phyloP scores from a whole-genome alignment of 1,140 invertebrate species.

The Brachionus paranguensis region DNA sequence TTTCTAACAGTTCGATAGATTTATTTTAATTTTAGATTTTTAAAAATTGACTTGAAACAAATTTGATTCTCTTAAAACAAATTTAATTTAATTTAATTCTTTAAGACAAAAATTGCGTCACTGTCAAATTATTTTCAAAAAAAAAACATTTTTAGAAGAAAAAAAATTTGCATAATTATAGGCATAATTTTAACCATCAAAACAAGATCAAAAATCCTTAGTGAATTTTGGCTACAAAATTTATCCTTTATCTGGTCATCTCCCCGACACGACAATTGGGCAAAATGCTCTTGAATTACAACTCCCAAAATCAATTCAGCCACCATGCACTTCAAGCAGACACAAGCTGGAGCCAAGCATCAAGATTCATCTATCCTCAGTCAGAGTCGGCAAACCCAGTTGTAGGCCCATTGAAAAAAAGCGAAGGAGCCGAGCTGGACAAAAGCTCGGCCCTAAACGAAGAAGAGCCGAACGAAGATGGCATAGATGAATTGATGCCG shows the following conservation, averaged over 20 bases:
- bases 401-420: not conserved
- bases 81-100: too few species aligned
- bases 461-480: not conserved
- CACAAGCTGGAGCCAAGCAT: not conserved
- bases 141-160: not conserved
- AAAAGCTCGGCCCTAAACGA: not conserved
- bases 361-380: not conserved
- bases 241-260: not conserved
- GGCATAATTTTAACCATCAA: slow-evolving; percentile 26
- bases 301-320: not conserved
- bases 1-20: too few species aligned
- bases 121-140: not conserved
- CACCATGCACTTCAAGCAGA: not conserved
- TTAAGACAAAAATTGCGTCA: not conserved
- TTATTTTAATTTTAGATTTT: too few species aligned
- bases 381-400: not conserved
- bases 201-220: not conserved
- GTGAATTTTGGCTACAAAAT: not conserved
- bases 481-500: not conserved
- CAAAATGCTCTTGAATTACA: not conserved
- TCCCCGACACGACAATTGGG: too few species aligned
- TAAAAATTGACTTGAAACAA: too few species aligned
- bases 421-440: not conserved
- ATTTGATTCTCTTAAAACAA: too few species aligned
- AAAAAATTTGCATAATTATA: not conserved